Percentiles rank a stretch among this genome's conserved stretches.
Conservation (phyloP, 2,888 invertebrate species). For the Cistogaster globosa region DNA sequence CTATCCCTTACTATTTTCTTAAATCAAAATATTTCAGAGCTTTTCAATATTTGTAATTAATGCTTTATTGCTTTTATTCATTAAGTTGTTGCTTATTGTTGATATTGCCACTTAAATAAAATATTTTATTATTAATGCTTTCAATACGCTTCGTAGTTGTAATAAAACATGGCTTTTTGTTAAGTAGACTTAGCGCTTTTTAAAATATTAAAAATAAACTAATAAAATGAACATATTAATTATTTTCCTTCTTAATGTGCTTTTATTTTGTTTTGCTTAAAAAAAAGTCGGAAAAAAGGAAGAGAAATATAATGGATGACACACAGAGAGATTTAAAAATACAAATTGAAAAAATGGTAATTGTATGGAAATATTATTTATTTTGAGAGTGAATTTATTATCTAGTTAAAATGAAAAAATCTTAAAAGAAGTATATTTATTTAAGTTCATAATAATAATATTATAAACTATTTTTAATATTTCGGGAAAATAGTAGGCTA, state of each 20-base stretch:
- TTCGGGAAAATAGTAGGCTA: no score
- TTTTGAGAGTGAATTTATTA: background rate
- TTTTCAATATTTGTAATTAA: background rate
- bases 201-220: slow-evolving; percentile 27
- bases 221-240: slow-evolving; percentile 24
- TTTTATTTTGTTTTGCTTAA: slow-evolving; percentile 51
- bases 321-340: background rate
- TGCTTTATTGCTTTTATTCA: slow-evolving; percentile 4
- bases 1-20: background rate
- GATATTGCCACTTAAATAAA: background rate
- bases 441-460: no score
- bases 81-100: background rate
- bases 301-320: background rate
- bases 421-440: no score
- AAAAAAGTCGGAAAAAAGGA: background rate
- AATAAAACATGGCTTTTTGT: slow-evolving; percentile 46
- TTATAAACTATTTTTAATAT: no score
- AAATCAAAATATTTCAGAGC: slow-evolving; percentile 4
- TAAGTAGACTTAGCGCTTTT: slow-evolving; percentile 49
- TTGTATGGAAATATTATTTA: background rate
- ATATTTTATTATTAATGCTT: slow-evolving; percentile 23
- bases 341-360: background rate
- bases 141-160: slow-evolving; percentile 25
- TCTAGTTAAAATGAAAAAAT: no score
- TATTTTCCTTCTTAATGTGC: background rate